A percentile compares a stretch with the other conserved stretches of the same genome.
These are phyloP conservation scores for Xerus rutilus DNA, from an alignment of 2,797 vertebrate genomes.

Conservation along the genomic window DNA sequence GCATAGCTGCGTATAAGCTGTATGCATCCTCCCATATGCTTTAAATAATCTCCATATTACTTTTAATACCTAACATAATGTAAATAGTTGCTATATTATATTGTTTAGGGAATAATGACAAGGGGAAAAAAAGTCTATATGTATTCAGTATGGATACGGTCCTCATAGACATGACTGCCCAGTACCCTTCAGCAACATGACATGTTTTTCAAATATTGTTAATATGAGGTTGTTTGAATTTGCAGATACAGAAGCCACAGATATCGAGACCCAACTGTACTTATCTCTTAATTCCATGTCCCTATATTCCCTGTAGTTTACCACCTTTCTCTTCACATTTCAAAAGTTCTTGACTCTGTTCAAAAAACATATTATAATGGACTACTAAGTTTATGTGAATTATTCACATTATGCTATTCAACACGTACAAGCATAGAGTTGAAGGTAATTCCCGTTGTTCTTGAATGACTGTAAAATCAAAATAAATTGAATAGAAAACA, in stretches of 20 bases:
- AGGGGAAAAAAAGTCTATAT: neutral
- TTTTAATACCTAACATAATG: neutral
- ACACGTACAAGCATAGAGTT: neutral
- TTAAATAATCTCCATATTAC: neutral
- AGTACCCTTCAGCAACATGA: neutral
- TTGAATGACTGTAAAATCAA: neutral
- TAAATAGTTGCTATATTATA: neutral
- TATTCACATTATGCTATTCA: neutral
- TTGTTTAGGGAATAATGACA: neutral
- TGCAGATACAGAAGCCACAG: neutral
- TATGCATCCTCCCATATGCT: neutral
- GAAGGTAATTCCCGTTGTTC: neutral
- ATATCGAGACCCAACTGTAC: neutral
- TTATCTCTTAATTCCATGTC: neutral
- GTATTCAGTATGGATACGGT: neutral
- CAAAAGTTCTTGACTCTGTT: neutral
- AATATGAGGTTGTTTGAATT: neutral
- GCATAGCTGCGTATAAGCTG: no score
- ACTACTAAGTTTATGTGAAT: neutral
- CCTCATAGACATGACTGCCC: neutral
- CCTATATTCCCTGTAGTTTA: neutral
- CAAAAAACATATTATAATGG: neutral
- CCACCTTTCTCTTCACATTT: neutral
- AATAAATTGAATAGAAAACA: constrained; percentile 22
- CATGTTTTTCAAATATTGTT: neutral